These are phyloP conservation scores for Indri indri DNA, from an alignment of 2,113 vertebrate genomes.

Conservation along the genomic window DNA sequence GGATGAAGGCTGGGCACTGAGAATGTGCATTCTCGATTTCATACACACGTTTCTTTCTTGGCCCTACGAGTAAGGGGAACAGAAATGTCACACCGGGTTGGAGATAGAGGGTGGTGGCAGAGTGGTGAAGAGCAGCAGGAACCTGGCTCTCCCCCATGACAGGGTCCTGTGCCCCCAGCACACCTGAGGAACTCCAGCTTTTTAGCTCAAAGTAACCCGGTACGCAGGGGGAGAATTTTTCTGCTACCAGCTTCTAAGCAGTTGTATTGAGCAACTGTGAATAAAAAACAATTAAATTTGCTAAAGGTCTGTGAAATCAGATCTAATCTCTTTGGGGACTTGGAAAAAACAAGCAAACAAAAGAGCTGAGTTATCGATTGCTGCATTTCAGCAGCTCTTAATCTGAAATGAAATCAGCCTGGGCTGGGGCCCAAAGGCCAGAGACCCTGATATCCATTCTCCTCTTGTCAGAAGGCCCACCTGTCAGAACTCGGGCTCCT, in stretches of 20 bases:
- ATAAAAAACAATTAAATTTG: slow-evolving; percentile 81
- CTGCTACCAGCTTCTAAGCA: slow-evolving; percentile 47
- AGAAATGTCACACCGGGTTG: background rate
- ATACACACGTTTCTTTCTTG: background rate
- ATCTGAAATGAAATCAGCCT: slow-evolving; percentile 81
- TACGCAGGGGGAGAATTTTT: background rate
- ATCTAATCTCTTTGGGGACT: slow-evolving; percentile 77
- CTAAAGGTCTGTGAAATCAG: slow-evolving; percentile 76
- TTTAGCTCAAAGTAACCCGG: background rate
- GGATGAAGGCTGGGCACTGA: background rate
- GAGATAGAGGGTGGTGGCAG: fast-evolving
- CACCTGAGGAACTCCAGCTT: background rate
- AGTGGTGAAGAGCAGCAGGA: fast-evolving
- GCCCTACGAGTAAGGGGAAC: background rate
- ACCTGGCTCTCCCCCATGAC: fast-evolving
- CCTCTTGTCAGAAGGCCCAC: slow-evolving; percentile 52
- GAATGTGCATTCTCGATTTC: background rate
- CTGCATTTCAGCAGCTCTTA: slow-evolving; percentile 76
- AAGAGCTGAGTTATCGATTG: slow-evolving; percentile 76
- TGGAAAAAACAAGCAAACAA: slow-evolving; percentile 76
- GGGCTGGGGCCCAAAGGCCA: slow-evolving; percentile 61
- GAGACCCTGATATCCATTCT: slow-evolving; percentile 69
- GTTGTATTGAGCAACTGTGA: slow-evolving; percentile 61
- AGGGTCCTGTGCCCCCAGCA: fast-evolving
- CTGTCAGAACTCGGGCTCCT: slow-evolving; percentile 42